Conservation (phyloP, 2,888 invertebrate species). For the Calliopum simillimum region DNA sequence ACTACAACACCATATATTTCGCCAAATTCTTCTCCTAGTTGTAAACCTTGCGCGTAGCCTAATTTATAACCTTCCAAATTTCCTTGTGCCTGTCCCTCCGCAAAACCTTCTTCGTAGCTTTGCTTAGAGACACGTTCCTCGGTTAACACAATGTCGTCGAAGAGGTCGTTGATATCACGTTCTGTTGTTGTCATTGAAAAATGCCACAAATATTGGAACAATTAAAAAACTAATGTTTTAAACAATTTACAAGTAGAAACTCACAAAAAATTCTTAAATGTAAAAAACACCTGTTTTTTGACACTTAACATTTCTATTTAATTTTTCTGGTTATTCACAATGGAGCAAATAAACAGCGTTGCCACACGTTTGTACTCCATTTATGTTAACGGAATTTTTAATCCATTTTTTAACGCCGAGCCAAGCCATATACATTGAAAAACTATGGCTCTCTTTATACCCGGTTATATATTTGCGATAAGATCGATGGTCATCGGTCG, state of each 20-base stretch:
- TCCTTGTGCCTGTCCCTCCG: conserved; percentile 73
- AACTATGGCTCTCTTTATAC: too few relatives aligned
- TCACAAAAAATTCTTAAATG: neutral
- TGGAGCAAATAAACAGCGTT: too few relatives aligned
- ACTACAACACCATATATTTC: conserved; percentile 75
- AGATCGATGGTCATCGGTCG: too few relatives aligned
- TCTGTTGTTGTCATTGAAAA: conserved; percentile 53
- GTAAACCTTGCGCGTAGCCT: conserved; percentile 82
- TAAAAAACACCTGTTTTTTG: neutral
- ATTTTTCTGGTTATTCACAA: too few relatives aligned
- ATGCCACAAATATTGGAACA: too few relatives aligned
- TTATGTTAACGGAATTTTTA: too few relatives aligned
- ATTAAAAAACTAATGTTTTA: neutral
- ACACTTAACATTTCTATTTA: too few relatives aligned
- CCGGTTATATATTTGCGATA: too few relatives aligned
- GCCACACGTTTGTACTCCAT: too few relatives aligned
- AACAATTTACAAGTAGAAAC: neutral
- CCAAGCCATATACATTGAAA: too few relatives aligned
- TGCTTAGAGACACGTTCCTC: conserved; percentile 75
- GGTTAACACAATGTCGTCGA: conserved; percentile 77
- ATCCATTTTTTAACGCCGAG: too few relatives aligned
- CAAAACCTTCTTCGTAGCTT: conserved; percentile 78
- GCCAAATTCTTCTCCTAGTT: conserved; percentile 82
- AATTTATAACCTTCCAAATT: conserved; percentile 73
- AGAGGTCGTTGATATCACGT: conserved; percentile 79